Evolutionary conservation across 2,113 vertebrate genomes (phyloP), one percentile per base, ranked within the genome.

Genomic region (Colius striatus): DNA sequence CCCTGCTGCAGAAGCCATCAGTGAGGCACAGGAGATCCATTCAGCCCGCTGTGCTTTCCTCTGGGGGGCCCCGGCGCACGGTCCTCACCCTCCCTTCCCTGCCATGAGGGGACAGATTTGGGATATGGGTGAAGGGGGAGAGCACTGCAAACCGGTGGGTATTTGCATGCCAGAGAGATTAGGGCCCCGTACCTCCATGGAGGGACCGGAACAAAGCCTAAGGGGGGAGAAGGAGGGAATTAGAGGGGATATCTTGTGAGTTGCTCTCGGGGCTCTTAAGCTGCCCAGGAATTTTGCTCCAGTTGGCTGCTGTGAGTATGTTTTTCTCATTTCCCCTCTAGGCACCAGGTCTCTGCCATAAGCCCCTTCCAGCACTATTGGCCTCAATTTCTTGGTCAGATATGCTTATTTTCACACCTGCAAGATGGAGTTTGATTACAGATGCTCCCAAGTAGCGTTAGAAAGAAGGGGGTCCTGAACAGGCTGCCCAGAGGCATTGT

Each of bases 101-200:
- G 0, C n/a, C 1, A 2, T 7, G 13, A 71, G 62, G 51, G 62
- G 78, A 29, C 66, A 81, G 79, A 75, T 92, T 82, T 90, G 75
- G 11, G 4, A 85, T 85, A 80, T 61, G 78, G 90, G 90, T 88
- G 93, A 95, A 90, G 84, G 90, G 85, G 79, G 84, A 96, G 67
- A 89, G 53, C 66, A n/a, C 8, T 4, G 57, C 83, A 86, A 76
- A 32, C 8, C 1, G 0, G 38, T 77, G 88, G 92, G 6, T 92
- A 72, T 90, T 92, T 89, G 91, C 93, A 45, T 96, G 79, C 96
- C 96, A 92, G 82, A 90, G 93, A 94, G 97, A 96, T 97, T 97
- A 97, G 71, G 60, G 76, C 51, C 91, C 66, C 84, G 62, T 78
- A 80, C 47, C 5, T 86, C 78, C 71, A 79, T 0, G 0, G 50